Evolutionary conservation across 2,113 vertebrate genomes (phyloP), one percentile per base, ranked within the genome.

Genomic region (Hippocampus guttulatus): DNA sequence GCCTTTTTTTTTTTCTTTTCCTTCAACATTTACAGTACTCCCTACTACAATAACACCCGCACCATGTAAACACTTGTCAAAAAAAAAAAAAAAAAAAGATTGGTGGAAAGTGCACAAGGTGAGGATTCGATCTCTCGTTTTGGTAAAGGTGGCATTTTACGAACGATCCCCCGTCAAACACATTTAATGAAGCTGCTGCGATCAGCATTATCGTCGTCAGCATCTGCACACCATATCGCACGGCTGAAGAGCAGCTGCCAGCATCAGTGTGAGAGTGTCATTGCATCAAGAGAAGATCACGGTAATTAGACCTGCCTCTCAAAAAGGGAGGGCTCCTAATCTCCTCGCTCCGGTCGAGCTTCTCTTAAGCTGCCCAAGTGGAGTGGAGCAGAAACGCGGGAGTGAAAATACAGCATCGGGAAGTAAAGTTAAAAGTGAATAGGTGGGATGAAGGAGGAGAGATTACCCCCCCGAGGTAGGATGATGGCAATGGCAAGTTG

Each of bases 281-380:
- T 84, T 77, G 78, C 80, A 77, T 85, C 76, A 79, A 75, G 64
- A 71, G 64, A 79, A 85, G 79, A 85, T 87, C 79, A 78, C 81
- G 60, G 79, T 87, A 90, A 84, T 88, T 75, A 89, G 80, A 85
- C 73, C 87, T 84, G 73, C 82, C 84, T 81, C 76, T 79, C 69
- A 81, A 74, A 54, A 51, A 67, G 69, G 67, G 69, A 78, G 75
- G 73, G 74, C 75, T 75, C 41, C 60, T 90, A 80, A 89, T 91
- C 87, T 84, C 67, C 41, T 41, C 41, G 27, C 73, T 83, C 76
- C 76, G 67, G 68, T 76, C 70, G 10, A 68, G 64, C 67, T 85
- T 79, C 67, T 82, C 67, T 75, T 83, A 77, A 85, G 77, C 71
- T 8, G 23, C 23, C 77, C 68, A 62, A 75, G 78, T 75, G 71